Conservation (phyloP, 2,797 vertebrate species). For the Hyperoplus lanceolatus region DNA sequence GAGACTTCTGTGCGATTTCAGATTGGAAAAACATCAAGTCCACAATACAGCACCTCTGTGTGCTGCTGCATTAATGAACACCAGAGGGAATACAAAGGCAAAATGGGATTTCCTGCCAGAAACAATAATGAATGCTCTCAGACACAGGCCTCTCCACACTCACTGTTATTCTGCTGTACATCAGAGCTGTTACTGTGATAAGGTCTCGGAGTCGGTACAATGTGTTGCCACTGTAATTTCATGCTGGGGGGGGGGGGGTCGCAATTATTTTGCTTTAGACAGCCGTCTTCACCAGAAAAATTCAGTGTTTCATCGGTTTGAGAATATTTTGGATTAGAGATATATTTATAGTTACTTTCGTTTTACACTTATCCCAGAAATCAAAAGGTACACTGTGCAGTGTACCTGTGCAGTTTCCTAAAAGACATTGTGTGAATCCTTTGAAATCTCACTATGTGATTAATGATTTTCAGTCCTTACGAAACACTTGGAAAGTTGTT, state of each 20-base stretch:
- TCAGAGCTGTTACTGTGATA: neutral
- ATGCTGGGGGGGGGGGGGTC: neutral
- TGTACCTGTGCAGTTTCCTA: neutral
- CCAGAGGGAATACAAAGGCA: constrained; percentile 56
- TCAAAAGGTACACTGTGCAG: neutral
- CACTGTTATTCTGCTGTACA: neutral
- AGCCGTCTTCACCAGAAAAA: neutral
- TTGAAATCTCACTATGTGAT: neutral
- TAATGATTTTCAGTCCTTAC: neutral
- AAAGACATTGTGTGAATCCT: neutral
- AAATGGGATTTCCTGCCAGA: constrained; percentile 56
- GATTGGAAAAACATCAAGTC: constrained; percentile 6
- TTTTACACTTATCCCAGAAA: neutral
- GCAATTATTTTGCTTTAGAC: constrained; percentile 1
- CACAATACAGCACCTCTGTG: constrained; percentile 23
- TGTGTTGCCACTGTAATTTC: constrained; percentile 4
- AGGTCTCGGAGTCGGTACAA: neutral
- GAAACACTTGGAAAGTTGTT: neutral
- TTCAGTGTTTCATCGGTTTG: neutral
- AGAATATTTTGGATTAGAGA: neutral
- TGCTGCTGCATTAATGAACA: constrained; percentile 62
- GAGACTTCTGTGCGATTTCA: neutral
- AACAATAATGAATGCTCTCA: constrained; percentile 49
- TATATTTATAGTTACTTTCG: neutral
- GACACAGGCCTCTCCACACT: constrained; percentile 13